Evolutionary conservation across 2,113 vertebrate species (phyloP).

Genomic region (Cyrtonyx montezumae): DNA sequence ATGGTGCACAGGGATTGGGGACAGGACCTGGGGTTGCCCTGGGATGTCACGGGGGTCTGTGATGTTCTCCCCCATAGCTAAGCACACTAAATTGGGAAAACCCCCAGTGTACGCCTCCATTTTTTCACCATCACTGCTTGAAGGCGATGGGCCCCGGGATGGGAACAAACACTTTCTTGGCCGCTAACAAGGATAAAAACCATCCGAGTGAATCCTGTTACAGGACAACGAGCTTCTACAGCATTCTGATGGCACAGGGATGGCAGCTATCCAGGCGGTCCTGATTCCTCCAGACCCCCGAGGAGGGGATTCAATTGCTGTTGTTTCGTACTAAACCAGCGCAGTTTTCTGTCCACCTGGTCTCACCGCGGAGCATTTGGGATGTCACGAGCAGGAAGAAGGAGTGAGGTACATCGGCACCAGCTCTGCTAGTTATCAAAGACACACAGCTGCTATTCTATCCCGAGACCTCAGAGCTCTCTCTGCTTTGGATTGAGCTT

Average conservation of each 20-base stretch:
- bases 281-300: neutral
- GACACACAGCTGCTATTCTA: no score
- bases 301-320: neutral
- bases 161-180: neutral
- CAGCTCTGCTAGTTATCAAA: no score
- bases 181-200: neutral
- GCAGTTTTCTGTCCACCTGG: neutral
- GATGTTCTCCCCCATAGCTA: neutral
- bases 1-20: no score
- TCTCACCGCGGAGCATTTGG: neutral
- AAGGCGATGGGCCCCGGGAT: neutral
- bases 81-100: neutral
- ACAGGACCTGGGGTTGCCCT: no score
- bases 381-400: no score
- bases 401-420: no score
- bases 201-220: neutral
- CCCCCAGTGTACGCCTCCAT: accelerated
- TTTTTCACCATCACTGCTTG: neutral
- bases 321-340: neutral
- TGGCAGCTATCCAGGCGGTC: accelerated
- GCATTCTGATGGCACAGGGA: neutral
- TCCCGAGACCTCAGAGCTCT: no score
- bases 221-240: neutral
- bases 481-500: no score
- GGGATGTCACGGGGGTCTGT: no score